A percentile compares a stretch with the other conserved stretches of the same genome.
Evolutionary conservation across 2,113 vertebrate species (phyloP).

Genomic region (Oceanites oceanicus): DNA sequence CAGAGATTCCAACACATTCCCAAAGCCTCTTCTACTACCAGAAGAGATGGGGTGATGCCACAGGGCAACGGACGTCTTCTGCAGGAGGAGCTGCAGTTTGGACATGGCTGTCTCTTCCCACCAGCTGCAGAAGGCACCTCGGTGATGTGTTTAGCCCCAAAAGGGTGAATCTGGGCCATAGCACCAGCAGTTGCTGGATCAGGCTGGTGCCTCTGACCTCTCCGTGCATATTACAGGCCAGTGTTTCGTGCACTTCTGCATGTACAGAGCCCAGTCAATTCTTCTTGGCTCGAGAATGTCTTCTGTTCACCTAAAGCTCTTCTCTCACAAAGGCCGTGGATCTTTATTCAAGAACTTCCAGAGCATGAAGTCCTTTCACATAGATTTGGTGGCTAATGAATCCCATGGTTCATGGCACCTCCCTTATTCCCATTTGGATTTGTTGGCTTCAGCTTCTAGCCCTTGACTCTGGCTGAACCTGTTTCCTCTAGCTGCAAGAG

Average conservation of each 20-base stretch:
- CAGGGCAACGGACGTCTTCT: neutral
- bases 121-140: neutral
- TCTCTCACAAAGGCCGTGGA: neutral
- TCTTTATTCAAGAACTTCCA: neutral
- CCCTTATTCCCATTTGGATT: neutral
- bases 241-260: no score
- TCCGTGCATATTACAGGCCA: rapidly evolving
- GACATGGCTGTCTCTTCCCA: neutral
- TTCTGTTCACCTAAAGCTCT: neutral
- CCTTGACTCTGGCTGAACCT: neutral
- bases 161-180: neutral
- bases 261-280: rapidly evolving
- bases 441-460: neutral
- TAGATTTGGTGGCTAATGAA: neutral
- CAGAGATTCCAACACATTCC: neutral
- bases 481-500: neutral
- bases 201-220: neutral
- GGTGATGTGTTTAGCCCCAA: neutral
- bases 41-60: neutral
- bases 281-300: neutral
- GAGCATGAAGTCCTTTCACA: neutral
- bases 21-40: neutral
- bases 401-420: neutral
- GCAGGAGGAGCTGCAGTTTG: neutral
- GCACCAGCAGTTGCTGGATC: neutral